Conservation (phyloP, 2,113 vertebrate species). For the Lophura nycthemera region DNA sequence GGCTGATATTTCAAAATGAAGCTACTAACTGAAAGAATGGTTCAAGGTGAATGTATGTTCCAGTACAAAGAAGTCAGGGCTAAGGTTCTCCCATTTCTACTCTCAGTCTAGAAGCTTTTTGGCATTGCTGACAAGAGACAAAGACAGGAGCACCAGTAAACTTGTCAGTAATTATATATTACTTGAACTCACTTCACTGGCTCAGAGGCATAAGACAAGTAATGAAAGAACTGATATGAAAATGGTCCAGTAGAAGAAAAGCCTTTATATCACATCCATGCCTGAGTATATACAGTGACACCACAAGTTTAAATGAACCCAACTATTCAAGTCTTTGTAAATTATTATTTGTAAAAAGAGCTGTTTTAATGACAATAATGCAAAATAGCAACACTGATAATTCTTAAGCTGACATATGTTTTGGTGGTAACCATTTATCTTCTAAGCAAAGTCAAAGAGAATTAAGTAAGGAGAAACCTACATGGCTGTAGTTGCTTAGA, state of each 20-base stretch:
- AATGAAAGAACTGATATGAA: not conserved
- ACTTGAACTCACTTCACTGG: not conserved
- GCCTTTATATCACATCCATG: conserved; percentile 24
- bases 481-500: too few relatives aligned
- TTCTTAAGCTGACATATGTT: not conserved
- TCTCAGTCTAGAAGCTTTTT: not conserved
- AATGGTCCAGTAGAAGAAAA: not conserved
- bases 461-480: not conserved
- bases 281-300: not conserved
- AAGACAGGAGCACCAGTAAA: not conserved
- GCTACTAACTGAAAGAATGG: not conserved
- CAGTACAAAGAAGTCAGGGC: not conserved
- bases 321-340: not conserved
- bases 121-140: not conserved
- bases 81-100: not conserved
- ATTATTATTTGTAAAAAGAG: too few relatives aligned
- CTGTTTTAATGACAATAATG: not conserved
- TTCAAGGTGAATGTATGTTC: not conserved
- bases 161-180: not conserved
- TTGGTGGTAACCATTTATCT: not conserved
- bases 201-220: not conserved
- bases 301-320: not conserved
- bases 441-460: not conserved
- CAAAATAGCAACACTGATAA: not conserved
- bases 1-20: not conserved